Evolutionary conservation across 2,113 vertebrate genomes (phyloP), one percentile per base, ranked within the genome.

Genomic region (Gadus macrocephalus): DNA sequence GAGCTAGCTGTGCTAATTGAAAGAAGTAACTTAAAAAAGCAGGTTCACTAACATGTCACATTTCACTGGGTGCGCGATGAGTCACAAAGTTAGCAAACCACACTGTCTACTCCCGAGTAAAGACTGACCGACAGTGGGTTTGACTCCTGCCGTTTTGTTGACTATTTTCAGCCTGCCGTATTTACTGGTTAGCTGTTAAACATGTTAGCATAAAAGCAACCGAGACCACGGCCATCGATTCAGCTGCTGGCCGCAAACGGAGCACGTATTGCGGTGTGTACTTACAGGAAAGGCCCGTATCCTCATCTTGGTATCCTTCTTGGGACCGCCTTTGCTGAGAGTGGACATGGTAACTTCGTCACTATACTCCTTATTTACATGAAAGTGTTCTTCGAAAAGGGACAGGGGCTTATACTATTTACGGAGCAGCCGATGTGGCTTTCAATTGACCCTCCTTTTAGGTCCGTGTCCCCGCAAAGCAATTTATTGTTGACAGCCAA

Each of bases 231-330:
- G 81, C 49, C 74, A 61, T 89, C 79, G 78, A 77, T 88, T 90
- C 76, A 17, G 15, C 22, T 58, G 19, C 72, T 12, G 64, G 16
- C 72, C 27, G 87, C 71, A 53, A 12, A 1, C 83, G 70, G 49
- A 64, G 81, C 77, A 9, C 73, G 69, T 58, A 73, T 81, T 60
- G 81, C 87, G 86, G 85, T 5, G 69, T 72, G 77, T 76, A 95
- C 96, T 98, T 90, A 97, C 95, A 91, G 96, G 95, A 94, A 98
- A 98, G 87, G 96, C 96, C 90, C 95, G 93, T 94, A 98, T 98
- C 93, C 96, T 92, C 96, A 98, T 98, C 92, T 98, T 98, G 93
- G 95, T 98, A 93, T 98, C 96, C 93, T 97, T 98, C 93, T 95
- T 95, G 91, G 95, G 95, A 87, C 95, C 93, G 90, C 94, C 94